A percentile compares a stretch with the other conserved stretches of the same genome.
Evolutionary conservation across 2,113 vertebrate species (phyloP).

Genomic region (Ginglymostoma cirratum): DNA sequence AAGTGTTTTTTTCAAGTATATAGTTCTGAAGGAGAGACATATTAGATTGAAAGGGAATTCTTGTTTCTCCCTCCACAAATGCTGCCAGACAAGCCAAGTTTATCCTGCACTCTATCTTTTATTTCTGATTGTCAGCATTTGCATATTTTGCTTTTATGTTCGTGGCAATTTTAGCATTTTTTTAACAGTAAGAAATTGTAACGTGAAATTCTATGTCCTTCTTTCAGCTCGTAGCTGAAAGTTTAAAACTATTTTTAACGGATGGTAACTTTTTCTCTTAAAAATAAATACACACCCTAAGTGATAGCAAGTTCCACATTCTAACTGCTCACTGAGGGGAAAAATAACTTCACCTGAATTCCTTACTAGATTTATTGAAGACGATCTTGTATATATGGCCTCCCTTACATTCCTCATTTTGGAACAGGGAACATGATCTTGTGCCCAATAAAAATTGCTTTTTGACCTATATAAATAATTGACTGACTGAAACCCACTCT

Average conservation of each 20-base stretch:
- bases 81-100: too few relatives aligned
- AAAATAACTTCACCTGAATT: background rate
- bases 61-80: too few relatives aligned
- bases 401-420: background rate
- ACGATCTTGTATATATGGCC: background rate
- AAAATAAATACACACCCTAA: background rate
- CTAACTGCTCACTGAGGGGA: background rate
- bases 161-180: too few relatives aligned
- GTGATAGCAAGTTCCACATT: background rate
- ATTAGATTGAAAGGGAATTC: too few relatives aligned
- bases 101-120: too few relatives aligned
- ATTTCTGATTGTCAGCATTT: too few relatives aligned
- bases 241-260: too few relatives aligned
- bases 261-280: background rate
- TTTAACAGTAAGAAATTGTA: background rate
- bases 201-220: too few relatives aligned
- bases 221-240: too few relatives aligned
- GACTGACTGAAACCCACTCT: background rate
- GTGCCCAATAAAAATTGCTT: background rate
- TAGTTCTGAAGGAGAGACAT: too few relatives aligned
- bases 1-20: background rate
- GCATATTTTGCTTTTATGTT: too few relatives aligned
- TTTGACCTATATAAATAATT: background rate
- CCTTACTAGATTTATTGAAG: background rate
- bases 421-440: background rate